Percentiles rank a stretch among this genome's conserved stretches.
These are phyloP conservation scores for Gonatopus flavifemur DNA, from an alignment of 1,140 invertebrate species.

Conservation along the genomic window DNA sequence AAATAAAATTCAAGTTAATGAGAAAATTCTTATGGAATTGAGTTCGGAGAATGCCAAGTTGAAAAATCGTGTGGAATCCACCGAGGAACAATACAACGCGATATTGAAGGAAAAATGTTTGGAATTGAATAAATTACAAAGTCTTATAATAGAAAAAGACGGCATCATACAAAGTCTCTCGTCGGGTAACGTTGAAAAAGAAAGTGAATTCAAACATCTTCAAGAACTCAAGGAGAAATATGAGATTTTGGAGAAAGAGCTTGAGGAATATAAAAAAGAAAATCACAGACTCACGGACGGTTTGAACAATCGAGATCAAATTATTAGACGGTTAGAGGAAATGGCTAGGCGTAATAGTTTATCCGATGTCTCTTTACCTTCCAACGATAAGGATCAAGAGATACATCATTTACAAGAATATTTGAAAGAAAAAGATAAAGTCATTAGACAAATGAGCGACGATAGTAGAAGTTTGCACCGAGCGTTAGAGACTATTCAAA, in stretches of 20 bases:
- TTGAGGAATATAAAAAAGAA: conserved; percentile 36
- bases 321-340: conserved; percentile 44
- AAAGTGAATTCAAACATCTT: conserved; percentile 44
- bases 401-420: conserved; percentile 63
- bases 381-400: conserved; percentile 56
- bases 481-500: conserved; percentile 57
- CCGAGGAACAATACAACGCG: conserved; percentile 24
- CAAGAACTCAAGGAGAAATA: conserved; percentile 39
- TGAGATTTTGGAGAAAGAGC: conserved; percentile 29
- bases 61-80: conserved; percentile 53
- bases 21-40: conserved; percentile 64
- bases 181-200: conserved; percentile 43
- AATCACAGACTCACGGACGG: conserved; percentile 41
- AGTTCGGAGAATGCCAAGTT: conserved; percentile 61
- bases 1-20: conserved; percentile 62
- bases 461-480: conserved; percentile 57
- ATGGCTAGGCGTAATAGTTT: conserved; percentile 39
- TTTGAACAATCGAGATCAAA: conserved; percentile 39
- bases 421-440: conserved; percentile 61
- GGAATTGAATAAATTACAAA: conserved; percentile 40
- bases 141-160: conserved; percentile 44
- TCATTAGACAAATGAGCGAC: conserved; percentile 58
- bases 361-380: conserved; percentile 34
- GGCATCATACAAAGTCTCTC: conserved; percentile 40
- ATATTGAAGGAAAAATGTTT: conserved; percentile 31